A percentile compares a stretch with the other conserved stretches of the same genome.
phyloP scores from a whole-genome alignment of 2,797 vertebrate genomes.

The Salarias fasciatus region DNA sequence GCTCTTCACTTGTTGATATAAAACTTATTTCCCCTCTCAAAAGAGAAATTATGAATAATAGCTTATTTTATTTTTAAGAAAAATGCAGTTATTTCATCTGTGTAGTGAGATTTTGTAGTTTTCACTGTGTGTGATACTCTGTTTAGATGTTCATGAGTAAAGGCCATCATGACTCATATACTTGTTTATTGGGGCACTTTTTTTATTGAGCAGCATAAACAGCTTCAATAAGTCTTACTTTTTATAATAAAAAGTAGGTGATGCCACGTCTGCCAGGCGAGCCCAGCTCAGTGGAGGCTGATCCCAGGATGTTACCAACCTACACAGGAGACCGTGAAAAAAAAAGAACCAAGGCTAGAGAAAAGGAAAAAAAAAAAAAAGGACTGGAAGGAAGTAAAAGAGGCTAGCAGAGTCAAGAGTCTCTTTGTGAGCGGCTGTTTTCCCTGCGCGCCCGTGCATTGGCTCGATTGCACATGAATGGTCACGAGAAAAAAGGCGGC shows the following conservation, averaged over 20 bases:
- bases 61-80: too few species aligned
- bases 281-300: conserved; percentile 72
- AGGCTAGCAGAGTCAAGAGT: conserved; percentile 79
- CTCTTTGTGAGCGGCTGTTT: conserved; percentile 74
- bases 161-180: conserved; percentile 22
- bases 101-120: too few species aligned
- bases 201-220: conserved; percentile 81
- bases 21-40: too few species aligned
- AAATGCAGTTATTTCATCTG: too few species aligned
- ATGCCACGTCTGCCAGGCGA: conserved; percentile 68
- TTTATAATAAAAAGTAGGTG: conserved; percentile 78
- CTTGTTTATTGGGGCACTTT: conserved; percentile 73
- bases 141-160: too few species aligned
- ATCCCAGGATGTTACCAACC: conserved; percentile 84
- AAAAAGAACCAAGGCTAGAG: conserved; percentile 41
- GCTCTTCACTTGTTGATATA: too few species aligned
- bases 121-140: too few species aligned
- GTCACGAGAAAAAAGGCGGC: conserved; percentile 67
- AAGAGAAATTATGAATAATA: too few species aligned
- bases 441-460: conserved; percentile 61
- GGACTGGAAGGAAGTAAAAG: conserved; percentile 51
- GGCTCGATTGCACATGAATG: conserved; percentile 66
- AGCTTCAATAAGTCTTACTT: conserved; percentile 73
- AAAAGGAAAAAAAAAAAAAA: conserved; percentile 33
- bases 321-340: conserved; percentile 69